phyloP scores from a whole-genome alignment of 1,140 invertebrate genomes.

The Drosophila mayri region DNA sequence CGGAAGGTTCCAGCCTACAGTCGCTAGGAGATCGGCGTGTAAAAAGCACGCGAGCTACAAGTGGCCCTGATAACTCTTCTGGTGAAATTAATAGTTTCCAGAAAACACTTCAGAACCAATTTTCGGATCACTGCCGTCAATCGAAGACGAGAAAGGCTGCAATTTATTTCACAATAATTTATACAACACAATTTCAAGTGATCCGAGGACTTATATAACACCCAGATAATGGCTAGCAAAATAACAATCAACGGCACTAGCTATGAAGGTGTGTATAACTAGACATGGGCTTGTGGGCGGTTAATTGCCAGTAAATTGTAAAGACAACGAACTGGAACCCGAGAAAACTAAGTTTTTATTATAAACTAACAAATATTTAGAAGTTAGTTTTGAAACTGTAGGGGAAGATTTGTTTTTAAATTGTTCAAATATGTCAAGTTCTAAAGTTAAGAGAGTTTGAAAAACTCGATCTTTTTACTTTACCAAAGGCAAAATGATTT shows the following conservation, averaged over 20 bases:
- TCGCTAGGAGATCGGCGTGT: constrained; percentile 27
- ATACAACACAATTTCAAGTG: constrained; percentile 16
- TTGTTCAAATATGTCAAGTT: background rate
- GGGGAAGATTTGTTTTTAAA: background rate
- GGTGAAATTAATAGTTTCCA: constrained; percentile 44
- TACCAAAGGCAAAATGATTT: no score
- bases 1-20: constrained; percentile 10
- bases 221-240: constrained; percentile 47
- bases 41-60: constrained; percentile 8
- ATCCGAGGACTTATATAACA: constrained; percentile 54
- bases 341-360: background rate
- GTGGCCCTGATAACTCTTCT: background rate
- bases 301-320: constrained; percentile 29
- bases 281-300: constrained; percentile 17
- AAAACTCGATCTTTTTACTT: background rate
- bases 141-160: constrained; percentile 15
- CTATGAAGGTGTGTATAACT: constrained; percentile 57
- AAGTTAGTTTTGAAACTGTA: background rate
- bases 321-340: background rate
- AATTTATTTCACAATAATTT: constrained; percentile 41
- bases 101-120: constrained; percentile 3
- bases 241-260: constrained; percentile 67
- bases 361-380: background rate
- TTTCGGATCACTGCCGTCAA: background rate
- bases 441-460: background rate